Evolutionary conservation across 2,888 invertebrate genomes (phyloP).

Genomic region (Sarcophaga carnaria): DNA sequence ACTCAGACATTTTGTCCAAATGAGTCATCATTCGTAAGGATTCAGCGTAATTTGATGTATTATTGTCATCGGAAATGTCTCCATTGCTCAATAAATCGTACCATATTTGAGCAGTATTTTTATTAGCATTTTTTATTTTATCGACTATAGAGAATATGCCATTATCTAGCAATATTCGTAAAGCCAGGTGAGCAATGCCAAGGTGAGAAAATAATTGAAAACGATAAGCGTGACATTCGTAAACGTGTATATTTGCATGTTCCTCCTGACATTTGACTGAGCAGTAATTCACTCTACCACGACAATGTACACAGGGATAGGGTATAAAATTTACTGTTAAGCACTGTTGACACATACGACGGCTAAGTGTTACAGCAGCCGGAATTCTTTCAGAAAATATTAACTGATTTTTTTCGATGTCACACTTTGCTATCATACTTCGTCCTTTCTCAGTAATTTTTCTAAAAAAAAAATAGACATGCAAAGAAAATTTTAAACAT

Average conservation of each 20-base stretch:
- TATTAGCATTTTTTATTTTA: not conserved
- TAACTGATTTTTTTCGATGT: slow-evolving; percentile 86
- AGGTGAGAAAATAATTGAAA: slow-evolving; percentile 86
- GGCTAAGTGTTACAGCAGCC: slow-evolving; percentile 87
- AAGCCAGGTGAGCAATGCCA: slow-evolving; percentile 90
- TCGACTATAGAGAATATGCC: slow-evolving; percentile 75
- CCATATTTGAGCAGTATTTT: slow-evolving; percentile 71
- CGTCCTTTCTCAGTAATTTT: slow-evolving; percentile 69
- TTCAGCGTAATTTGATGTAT: slow-evolving; percentile 66
- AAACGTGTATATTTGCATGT: slow-evolving; percentile 85
- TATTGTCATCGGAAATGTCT: slow-evolving; percentile 14
- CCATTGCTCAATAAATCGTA: slow-evolving; percentile 43
- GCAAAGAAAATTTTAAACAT: not conserved
- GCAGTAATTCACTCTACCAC: slow-evolving; percentile 86
- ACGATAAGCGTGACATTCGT: slow-evolving; percentile 87
- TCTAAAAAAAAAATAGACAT: not conserved
- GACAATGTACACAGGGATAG: slow-evolving; percentile 87
- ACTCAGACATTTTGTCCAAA: slow-evolving; percentile 85
- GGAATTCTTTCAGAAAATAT: slow-evolving; percentile 91
- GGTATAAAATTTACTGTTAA: slow-evolving; percentile 84
- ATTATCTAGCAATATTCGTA: slow-evolving; percentile 85
- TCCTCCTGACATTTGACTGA: slow-evolving; percentile 84
- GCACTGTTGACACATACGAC: slow-evolving; percentile 88
- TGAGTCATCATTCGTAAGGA: slow-evolving; percentile 84
- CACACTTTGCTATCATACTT: slow-evolving; percentile 83